Evolutionary conservation across 2,888 invertebrate genomes (phyloP), one percentile per base, ranked within the genome.

Genomic region (Coleophora flavipennella): DNA sequence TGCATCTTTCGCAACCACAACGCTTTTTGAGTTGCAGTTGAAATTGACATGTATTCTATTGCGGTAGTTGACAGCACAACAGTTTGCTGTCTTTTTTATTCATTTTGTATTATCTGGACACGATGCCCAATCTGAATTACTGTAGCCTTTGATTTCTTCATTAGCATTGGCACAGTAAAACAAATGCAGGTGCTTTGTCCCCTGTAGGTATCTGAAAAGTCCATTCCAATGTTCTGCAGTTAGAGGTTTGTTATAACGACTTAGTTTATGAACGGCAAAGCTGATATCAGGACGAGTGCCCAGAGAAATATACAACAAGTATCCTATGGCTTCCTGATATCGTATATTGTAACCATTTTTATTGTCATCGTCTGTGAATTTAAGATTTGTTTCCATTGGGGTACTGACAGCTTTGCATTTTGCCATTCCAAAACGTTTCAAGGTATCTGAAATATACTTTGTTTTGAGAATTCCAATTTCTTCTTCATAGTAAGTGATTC

Each of bases 101-200:
- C 40, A 35, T 20, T 57, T 51, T 8, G 51, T 33, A 14, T 48
- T 56, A 40, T 52, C 53, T 44, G 57, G 54, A 42, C 50, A 50
- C 1, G 7, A 43, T 2, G 55, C 55, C 56, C 55, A 57, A 12
- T 58, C 56, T 2, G 57, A 35, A 35, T 59, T 57, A 36, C 50
- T 51, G 40, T 52, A 49, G 1, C 46, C 49, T 42, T 42, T 12
- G 26, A n/a, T n/a, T n/a, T n/a, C n/a, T n/a, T n/a, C n/a, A n/a
- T n/a, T n/a, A n/a, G n/a, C n/a, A n/a, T n/a, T 46, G 13, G 41
- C 40, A 12, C 27, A 45, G 20, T 31, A 49, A 8, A 7, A 10
- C 7, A 53, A 8, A 33, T 33, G 44, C 1, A 29, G 20, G 6
- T 54, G 10, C 13, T 33, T 40, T 6, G 58, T 54, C 3, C 37